A percentile compares a stretch with the other conserved stretches of the same genome.
These are phyloP conservation scores for Phymastichus coffea DNA, from an alignment of 1,140 invertebrate genomes.

Conservation along the genomic window DNA sequence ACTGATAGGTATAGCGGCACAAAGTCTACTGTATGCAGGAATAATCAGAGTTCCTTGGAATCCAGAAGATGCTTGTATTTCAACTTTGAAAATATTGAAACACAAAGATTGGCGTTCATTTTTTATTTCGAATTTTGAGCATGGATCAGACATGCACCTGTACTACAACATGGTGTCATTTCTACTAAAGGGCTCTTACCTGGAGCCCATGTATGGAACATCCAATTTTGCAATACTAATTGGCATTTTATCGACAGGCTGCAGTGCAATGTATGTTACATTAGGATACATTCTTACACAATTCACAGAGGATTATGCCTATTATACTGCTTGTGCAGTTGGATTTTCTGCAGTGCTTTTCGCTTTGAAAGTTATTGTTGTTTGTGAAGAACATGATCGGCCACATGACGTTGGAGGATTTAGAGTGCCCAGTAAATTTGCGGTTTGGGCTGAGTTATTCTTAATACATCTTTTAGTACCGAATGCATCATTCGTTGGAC, in stretches of 20 bases:
- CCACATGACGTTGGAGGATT: constrained; percentile 56
- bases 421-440: constrained; percentile 61
- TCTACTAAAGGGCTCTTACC: constrained; percentile 63
- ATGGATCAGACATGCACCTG: constrained; percentile 72
- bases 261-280: constrained; percentile 59
- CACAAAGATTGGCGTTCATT: constrained; percentile 62
- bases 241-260: constrained; percentile 58
- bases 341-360: constrained; percentile 69
- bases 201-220: constrained; percentile 63
- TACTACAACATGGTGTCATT: constrained; percentile 77
- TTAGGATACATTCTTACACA: constrained; percentile 49
- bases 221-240: constrained; percentile 62
- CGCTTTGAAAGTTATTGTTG: constrained; percentile 68
- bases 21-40: constrained; percentile 57
- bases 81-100: constrained; percentile 58
- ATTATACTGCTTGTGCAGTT: constrained; percentile 64
- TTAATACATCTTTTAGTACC: constrained; percentile 68
- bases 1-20: constrained; percentile 54
- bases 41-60: constrained; percentile 60
- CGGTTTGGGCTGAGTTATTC: constrained; percentile 70
- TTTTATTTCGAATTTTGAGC: constrained; percentile 64
- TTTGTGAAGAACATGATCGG: constrained; percentile 52
- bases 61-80: constrained; percentile 63
- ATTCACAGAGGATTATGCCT: constrained; percentile 49
- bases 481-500: constrained; percentile 64